Evolutionary conservation across 2,888 invertebrate genomes (phyloP), one percentile per base, ranked within the genome.

Genomic region (Tethea ocularis): DNA sequence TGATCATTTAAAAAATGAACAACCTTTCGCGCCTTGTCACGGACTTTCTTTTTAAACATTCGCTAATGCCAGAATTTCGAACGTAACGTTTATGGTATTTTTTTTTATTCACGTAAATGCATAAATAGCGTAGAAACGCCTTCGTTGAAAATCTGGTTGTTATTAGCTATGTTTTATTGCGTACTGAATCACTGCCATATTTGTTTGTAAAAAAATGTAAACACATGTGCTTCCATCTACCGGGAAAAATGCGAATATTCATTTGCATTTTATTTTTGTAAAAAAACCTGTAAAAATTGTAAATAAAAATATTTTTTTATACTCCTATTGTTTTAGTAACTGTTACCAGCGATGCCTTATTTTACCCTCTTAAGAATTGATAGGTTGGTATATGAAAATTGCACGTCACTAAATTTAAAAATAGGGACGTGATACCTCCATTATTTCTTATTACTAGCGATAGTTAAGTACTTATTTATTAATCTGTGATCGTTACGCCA

Each of bases 251-350:
- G 61, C 67, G 69, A 68, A 71, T 67, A 61, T 22, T 22, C 56
- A 68, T 60, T 72, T 69, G 62, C 62, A 65, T 68, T 62, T 59
- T 55, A 56, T 59, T 58, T 68, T 66, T 70, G 66, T 70, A 71
- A 71, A 70, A 54, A 53, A 62, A 67, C 61, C 62, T 78, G 72
- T 73, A 72, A 67, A 75, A 71, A 68, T 61, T 79, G 77, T 80
- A 78, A 78, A 80, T 79, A 80, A 75, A 80, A 59, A 56, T 66
- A 64, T 69, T 65, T 61, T 63, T 52, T 52, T 58, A 55, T 17
- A 54, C n/a, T 51, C 11, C 33, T 53, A 51, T 53, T 53, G 17
- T 53, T 53, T 22, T 41, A 33, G 0, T 33, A 8, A 3, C 26
- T 11, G 11, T 29, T 33, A 13, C 13, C 7, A 3, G 0, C 6